Base-by-base conservation (phyloP, 2,113 vertebrate species). In the Colistium nudipinnis region DNA sequence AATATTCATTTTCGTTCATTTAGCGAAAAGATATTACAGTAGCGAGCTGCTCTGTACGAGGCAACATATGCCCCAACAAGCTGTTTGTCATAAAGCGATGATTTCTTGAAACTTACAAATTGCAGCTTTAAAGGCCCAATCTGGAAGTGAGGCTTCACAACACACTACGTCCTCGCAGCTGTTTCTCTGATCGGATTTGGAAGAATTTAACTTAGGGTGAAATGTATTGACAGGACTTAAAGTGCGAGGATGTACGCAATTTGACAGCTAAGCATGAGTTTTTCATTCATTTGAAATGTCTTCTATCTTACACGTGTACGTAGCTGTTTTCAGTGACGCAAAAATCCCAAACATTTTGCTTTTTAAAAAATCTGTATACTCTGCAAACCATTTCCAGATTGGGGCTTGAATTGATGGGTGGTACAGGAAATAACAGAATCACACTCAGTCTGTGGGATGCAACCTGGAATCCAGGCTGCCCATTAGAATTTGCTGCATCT, bases 41-140 rank as follows among this genome's bases (percentile, higher is more conserved):
- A 80, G 79, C 43, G 27, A 76, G 77, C 72, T 70, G 85, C 81
- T 67, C 64, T 57, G 69, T 61, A 13, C 11, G 54, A 74, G 77
- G 65, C 68, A 48, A 33, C 87, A 87, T 82, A 85, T 80, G 85
- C 78, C 73, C 69, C 38, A 3, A 72, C 85, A 87, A 81, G 79
- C 82, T 81, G 84, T 79, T 78, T 80, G 51, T 83, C 79, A 86
- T 77, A 48, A 87, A 85, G 78, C 79, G 16, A 56, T 60, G 69
- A 73, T 88, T 89, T 87, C 78, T 82, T 80, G 76, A 90, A 89
- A 89, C 83, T 84, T 89, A 89, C 88, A 91, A 90, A 91, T 78
- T 89, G 90, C 88, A 90, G 90, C 90, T 91, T 90, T 91, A 86
- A 82, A 87, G 81, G 63, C 86, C 90, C 86, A 90, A 88, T 90